Evolutionary conservation across 2,888 invertebrate species (phyloP), one percentile per base, ranked within the genome.

Genomic region (Chalcis sispes): DNA sequence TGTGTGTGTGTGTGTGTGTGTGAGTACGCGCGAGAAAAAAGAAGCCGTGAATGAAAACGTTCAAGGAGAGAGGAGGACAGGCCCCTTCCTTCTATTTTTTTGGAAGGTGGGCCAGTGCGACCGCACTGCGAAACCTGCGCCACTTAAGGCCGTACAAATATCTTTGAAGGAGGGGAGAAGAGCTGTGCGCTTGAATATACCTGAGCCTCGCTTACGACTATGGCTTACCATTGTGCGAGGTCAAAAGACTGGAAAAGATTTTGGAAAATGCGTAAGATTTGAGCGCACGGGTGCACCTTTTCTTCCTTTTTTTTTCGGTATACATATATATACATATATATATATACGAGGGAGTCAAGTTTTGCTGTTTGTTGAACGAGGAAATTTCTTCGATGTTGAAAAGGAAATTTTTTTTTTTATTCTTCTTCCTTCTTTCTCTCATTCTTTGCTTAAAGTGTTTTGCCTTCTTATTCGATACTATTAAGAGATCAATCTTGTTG

Each of bases 81-180:
- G 42, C 42, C 46, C 3, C 2, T 48, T 3, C 8, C 8, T 36
- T 36, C 36, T 36, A 8, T 36, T 48, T 20, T 48, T 48, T 54
- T 5, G 32, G 27, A 8, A 3, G 20, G 36, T 13, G 42, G 61
- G 61, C 25, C 42, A 18, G 61, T 15, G 50, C 40, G 65, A 66
- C 65, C 65, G 52, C 65, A 54, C 36, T 52, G 65, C 65, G 40
- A 23, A 52, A 54, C 65, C 65, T 54, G 32, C 64, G n/a, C 64
- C 2, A 8, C 32, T 15, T 27, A 4, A 3, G 4, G 5, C 1
- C 4, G 18, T 7, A 29, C n/a, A 15, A 15, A 42, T 13, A 58
- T 18, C 42, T 64, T 64, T 8, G 15, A 13, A 42, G 36, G 10
- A 36, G 42, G 42, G 42, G 42, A 42, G 42, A 2, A 42, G 42